Evolutionary conservation across 2,888 invertebrate species (phyloP).

Genomic region (Erannis defoliaria): DNA sequence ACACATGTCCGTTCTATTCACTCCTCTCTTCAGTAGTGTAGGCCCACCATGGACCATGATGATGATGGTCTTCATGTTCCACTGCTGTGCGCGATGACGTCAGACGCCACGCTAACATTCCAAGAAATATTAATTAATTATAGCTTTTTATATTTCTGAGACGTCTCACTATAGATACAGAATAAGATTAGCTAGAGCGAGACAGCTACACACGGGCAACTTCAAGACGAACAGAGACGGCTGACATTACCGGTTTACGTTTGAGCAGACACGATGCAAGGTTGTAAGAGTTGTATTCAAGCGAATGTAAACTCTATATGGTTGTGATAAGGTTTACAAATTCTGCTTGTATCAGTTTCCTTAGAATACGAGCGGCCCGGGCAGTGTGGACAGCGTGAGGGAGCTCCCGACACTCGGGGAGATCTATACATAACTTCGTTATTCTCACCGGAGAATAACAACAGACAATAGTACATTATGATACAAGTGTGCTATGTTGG

Average conservation of each 20-base stretch:
- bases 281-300: too few species aligned
- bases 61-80: too few species aligned
- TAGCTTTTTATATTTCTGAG: background rate
- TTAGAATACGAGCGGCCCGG: slow-evolving; percentile 6
- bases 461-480: too few species aligned
- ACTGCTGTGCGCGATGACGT: too few species aligned
- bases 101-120: background rate
- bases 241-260: slow-evolving; percentile 12
- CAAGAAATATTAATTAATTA: slow-evolving; percentile 1
- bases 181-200: slow-evolving; percentile 4
- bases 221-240: background rate
- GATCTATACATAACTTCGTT: background rate
- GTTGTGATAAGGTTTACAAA: background rate
- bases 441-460: too few species aligned
- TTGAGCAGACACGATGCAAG: too few species aligned
- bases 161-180: background rate
- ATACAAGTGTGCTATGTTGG: too few species aligned
- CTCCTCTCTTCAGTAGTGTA: background rate
- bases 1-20: too few species aligned
- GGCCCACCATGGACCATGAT: background rate
- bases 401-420: background rate
- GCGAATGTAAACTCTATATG: background rate
- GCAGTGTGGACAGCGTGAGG: background rate
- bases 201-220: background rate
- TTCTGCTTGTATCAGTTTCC: slow-evolving; percentile 6